Evolutionary conservation across 2,888 invertebrate species (phyloP).

Genomic region (Heteromyza rotundicornis): DNA sequence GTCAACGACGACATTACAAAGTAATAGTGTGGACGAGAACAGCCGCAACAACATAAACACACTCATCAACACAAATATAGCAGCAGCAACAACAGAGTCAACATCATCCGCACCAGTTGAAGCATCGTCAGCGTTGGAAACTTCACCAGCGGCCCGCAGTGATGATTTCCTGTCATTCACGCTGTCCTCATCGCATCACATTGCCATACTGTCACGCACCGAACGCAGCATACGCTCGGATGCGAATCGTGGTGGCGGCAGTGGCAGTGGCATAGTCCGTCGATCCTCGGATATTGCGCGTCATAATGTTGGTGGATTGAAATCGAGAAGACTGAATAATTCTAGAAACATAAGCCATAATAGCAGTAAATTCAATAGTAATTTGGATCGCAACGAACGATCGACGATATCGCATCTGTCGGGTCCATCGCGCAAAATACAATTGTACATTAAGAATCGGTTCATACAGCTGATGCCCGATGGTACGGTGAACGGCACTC

Average conservation of each 20-base stretch:
- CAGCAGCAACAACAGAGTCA: constrained; percentile 25
- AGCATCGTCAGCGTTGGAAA: constrained; percentile 17
- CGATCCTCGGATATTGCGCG: constrained; percentile 33
- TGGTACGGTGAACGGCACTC: constrained; percentile 85
- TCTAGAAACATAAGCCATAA: constrained; percentile 52
- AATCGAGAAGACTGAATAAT: constrained; percentile 62
- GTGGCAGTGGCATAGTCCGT: constrained; percentile 28
- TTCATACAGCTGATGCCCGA: constrained; percentile 83
- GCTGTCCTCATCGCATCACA: constrained; percentile 43
- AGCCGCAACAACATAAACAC: constrained; percentile 8
- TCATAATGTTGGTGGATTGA: constrained; percentile 54
- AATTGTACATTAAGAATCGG: constrained; percentile 83
- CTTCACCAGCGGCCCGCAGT: constrained; percentile 26
- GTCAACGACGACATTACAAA: constrained; percentile 3
- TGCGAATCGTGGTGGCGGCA: constrained; percentile 22
- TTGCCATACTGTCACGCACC: constrained; percentile 56
- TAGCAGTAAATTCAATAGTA: constrained; percentile 31
- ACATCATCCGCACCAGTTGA: constrained; percentile 3
- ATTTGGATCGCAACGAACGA: constrained; percentile 67
- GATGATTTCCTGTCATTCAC: constrained; percentile 26
- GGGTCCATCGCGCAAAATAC: constrained; percentile 81
- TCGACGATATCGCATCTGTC: constrained; percentile 83
- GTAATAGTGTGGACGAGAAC: constrained; percentile 16
- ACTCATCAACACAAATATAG: too few species aligned
- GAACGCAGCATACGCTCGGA: constrained; percentile 57